Conservation (phyloP, 2,888 invertebrate species). For the Monopis laevigella region DNA sequence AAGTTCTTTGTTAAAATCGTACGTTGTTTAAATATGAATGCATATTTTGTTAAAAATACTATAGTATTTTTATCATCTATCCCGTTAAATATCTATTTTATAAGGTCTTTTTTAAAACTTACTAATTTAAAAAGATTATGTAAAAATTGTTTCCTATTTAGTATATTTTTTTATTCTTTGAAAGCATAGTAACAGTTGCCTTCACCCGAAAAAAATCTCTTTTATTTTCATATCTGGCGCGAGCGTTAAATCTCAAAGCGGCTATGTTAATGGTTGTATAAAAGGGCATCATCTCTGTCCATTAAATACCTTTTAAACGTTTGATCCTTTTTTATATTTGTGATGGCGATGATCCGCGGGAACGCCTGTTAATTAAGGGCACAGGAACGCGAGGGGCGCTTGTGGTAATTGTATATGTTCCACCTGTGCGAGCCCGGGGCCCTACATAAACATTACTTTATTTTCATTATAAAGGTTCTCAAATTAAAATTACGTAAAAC, state of each 20-base stretch:
- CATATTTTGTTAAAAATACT: too few relatives aligned
- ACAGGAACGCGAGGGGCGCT: conserved; percentile 9
- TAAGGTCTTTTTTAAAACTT: too few relatives aligned
- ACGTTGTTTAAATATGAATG: too few relatives aligned
- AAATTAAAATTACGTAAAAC: conserved; percentile 10
- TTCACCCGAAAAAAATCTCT: conserved; percentile 22
- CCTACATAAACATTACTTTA: conserved; percentile 3
- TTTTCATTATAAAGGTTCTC: conserved; percentile 9
- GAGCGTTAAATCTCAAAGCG: conserved; percentile 57
- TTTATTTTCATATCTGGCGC: conserved; percentile 43
- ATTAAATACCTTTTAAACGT: conserved; percentile 66
- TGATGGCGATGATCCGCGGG: conserved; percentile 46
- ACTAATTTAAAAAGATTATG: too few relatives aligned
- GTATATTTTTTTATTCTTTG: too few relatives aligned
- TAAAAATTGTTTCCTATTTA: too few relatives aligned
- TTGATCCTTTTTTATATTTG: conserved; percentile 66
- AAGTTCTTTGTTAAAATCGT: conserved; percentile 39
- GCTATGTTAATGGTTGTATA: conserved; percentile 59
- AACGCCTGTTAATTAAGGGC: conserved; percentile 46
- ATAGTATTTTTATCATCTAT: too few relatives aligned
- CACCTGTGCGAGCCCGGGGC: conserved; percentile 1
- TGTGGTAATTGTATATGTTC: neutral
- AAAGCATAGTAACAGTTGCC: too few relatives aligned
- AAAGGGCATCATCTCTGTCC: conserved; percentile 61
- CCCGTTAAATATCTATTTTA: too few relatives aligned